Evolutionary conservation across 2,888 invertebrate genomes (phyloP).

Genomic region (Rhimphoctona megacephalus): DNA sequence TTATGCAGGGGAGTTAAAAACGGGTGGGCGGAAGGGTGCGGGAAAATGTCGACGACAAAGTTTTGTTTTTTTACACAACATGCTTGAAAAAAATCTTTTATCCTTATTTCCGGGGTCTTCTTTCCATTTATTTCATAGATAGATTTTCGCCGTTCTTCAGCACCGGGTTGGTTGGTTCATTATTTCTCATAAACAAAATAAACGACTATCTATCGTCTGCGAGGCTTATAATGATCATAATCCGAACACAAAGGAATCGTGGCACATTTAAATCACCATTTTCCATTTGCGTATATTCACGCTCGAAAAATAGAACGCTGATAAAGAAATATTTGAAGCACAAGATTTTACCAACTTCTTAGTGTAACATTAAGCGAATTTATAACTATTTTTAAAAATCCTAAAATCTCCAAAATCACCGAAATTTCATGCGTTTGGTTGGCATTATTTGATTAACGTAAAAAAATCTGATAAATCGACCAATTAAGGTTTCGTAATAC

Average conservation of each 20-base stretch:
- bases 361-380: neutral
- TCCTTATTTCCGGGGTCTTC: conserved; percentile 3
- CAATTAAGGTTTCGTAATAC: neutral
- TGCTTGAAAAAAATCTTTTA: conserved; percentile 10
- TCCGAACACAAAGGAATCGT: neutral
- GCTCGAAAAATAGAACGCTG: neutral
- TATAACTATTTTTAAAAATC: neutral
- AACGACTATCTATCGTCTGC: neutral
- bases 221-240: neutral
- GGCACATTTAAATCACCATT: neutral
- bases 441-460: neutral
- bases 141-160: neutral
- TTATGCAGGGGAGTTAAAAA: conserved; percentile 41
- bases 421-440: neutral
- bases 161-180: neutral
- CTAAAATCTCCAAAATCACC: neutral
- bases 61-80: conserved; percentile 18
- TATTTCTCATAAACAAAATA: neutral
- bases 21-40: conserved; percentile 14
- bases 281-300: neutral
- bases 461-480: neutral
- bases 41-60: conserved; percentile 19
- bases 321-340: neutral
- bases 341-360: neutral
- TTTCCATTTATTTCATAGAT: neutral